These are phyloP conservation scores for Noturus placidus DNA, from an alignment of 2,113 vertebrate species.

Conservation along the genomic window DNA sequence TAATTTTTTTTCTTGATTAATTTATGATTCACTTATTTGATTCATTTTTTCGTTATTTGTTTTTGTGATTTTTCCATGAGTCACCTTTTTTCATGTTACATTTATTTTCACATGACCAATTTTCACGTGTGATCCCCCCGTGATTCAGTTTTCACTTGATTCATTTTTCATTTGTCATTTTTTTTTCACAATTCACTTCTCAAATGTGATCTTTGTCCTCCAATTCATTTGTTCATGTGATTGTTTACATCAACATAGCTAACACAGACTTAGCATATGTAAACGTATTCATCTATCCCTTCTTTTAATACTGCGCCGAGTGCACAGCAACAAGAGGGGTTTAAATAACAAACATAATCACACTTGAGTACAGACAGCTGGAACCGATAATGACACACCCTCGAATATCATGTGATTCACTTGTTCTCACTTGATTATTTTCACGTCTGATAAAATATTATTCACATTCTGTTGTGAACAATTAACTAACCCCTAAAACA, in stretches of 20 bases:
- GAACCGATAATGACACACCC: no score
- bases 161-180: not conserved
- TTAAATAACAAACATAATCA: no score
- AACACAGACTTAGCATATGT: no score
- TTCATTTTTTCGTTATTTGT: not conserved
- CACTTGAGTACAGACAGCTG: no score
- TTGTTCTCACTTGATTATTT: not conserved
- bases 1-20: not conserved
- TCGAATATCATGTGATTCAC: no score
- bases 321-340: no score
- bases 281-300: no score
- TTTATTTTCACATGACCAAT: not conserved
- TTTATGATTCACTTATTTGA: not conserved
- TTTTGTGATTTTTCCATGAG: not conserved
- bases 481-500: no score
- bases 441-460: no score
- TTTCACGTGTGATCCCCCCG: not conserved
- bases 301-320: no score
- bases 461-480: no score
- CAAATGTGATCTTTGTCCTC: not conserved
- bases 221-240: not conserved
- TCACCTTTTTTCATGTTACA: not conserved
- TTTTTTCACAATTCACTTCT: not conserved
- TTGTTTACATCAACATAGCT: not conserved
- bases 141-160: not conserved